These are phyloP conservation scores for Sebastes oblongus DNA, from an alignment of 2,797 vertebrate genomes.

Conservation along the genomic window DNA sequence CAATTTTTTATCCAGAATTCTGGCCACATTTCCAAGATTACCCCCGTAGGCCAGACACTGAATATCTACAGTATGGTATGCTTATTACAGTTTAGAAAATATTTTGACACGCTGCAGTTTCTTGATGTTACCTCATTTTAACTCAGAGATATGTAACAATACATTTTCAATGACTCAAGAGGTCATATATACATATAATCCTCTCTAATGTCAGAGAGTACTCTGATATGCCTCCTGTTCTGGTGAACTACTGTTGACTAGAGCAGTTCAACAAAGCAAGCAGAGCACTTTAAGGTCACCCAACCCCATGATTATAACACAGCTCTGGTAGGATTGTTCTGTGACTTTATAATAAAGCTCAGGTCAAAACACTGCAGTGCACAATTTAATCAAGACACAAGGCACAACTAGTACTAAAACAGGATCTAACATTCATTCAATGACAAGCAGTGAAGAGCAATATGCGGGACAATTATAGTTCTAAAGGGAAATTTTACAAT, in stretches of 20 bases:
- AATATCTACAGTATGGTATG: background rate
- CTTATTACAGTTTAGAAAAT: background rate
- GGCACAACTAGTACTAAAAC: slow-evolving; percentile 24
- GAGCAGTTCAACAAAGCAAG: background rate
- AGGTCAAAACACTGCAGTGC: slow-evolving; percentile 30
- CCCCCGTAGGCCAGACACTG: background rate
- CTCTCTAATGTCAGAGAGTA: background rate
- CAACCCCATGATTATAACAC: slow-evolving; percentile 34
- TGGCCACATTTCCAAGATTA: background rate
- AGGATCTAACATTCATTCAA: slow-evolving; percentile 38
- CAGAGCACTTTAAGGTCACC: slow-evolving; percentile 23
- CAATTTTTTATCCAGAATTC: background rate
- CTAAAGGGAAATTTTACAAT: slow-evolving; percentile 31
- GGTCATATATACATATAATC: background rate
- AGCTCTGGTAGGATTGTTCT: slow-evolving; percentile 21
- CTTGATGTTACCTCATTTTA: background rate
- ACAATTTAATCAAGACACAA: slow-evolving; percentile 55
- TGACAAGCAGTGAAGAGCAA: slow-evolving; percentile 39
- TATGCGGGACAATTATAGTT: slow-evolving; percentile 34
- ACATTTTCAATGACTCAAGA: background rate
- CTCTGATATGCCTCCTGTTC: background rate
- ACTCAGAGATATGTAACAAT: background rate
- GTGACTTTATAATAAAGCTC: slow-evolving; percentile 49
- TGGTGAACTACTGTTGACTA: slow-evolving; percentile 15
- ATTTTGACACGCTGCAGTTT: background rate